Evolutionary conservation across 2,113 vertebrate species (phyloP), one percentile per base, ranked within the genome.

Genomic region (Holacanthus passer): DNA sequence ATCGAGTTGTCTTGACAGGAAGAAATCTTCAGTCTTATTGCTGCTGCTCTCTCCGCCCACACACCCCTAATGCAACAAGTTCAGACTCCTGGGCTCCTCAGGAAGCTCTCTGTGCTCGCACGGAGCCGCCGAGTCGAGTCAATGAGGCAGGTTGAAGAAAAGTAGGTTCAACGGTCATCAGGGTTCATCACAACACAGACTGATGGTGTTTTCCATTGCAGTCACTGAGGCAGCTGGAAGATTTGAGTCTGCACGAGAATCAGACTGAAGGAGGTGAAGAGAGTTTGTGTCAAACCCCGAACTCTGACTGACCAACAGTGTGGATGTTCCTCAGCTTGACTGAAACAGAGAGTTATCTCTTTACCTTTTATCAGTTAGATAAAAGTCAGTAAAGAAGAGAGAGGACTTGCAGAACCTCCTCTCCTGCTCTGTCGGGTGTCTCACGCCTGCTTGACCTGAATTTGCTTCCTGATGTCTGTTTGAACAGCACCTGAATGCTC

Each of bases 111-210:
- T 27, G 1, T 41, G 59, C 32, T 24, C 4, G 32, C 13, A 24
- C 50, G 27, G 35, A 68, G 62, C 11, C 48, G 24, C 13, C 35
- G 7, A 19, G 6, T 68, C 39, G 59, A 29, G 39, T 27, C 4
- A 58, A 59, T 47, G 52, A 67, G 74, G 63, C 27, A 47, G 22
- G 29, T 14, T 66, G 62, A 56, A 17, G 62, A 24, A 45, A 31
- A 65, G 35, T 14, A 39, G 43, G 32, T 13, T 64, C 45, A 37
- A 5, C 58, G 52, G 68, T 72, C 68, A 29, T 43, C 37, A 39
- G 32, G 55, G 11, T 55, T n/a, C 69, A 58, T 58, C 52, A 47
- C 70, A 58, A 43, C 29, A 22, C 70, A n/a, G 35, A 37, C 4
- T 5, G 35, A 37, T 37, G 4, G 35, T 37, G 35, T 1, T 9